A percentile compares a stretch with the other conserved stretches of the same genome.
Conservation (phyloP, 2,888 invertebrate species). For the Campaea margaritaria region DNA sequence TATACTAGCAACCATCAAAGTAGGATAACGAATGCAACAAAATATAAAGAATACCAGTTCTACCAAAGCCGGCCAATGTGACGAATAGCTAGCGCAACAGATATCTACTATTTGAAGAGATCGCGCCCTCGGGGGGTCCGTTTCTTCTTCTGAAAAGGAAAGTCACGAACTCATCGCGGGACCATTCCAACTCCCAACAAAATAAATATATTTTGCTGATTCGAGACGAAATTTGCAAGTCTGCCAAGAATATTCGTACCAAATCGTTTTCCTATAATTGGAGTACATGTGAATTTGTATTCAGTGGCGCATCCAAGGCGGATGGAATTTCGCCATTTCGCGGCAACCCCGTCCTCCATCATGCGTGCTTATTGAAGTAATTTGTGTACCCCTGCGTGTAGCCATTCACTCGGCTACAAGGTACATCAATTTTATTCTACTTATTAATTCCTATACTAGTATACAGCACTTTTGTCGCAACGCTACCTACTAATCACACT, state of each 20-base stretch:
- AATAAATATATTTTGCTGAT: slow-evolving; percentile 85
- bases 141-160: slow-evolving; percentile 64
- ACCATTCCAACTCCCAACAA: slow-evolving; percentile 75
- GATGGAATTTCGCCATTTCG: slow-evolving; percentile 81
- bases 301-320: slow-evolving; percentile 82
- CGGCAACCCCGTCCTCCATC: slow-evolving; percentile 77
- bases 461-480: slow-evolving; percentile 27
- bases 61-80: slow-evolving; percentile 41
- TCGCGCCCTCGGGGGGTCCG: slow-evolving; percentile 52
- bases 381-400: slow-evolving; percentile 72
- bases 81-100: slow-evolving; percentile 45
- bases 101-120: slow-evolving; percentile 41
- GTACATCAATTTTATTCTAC: slow-evolving; percentile 56
- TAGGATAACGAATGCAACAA: too few relatives aligned
- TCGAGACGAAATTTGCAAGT: slow-evolving; percentile 83
- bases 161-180: slow-evolving; percentile 72
- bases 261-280: slow-evolving; percentile 86
- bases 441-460: slow-evolving; percentile 36
- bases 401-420: slow-evolving; percentile 39
- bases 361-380: slow-evolving; percentile 83
- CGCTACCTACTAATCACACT: slow-evolving; percentile 26
- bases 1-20: too few relatives aligned
- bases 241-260: slow-evolving; percentile 85
- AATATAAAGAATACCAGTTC: slow-evolving; percentile 14
- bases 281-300: slow-evolving; percentile 86